These are phyloP conservation scores for Junco hyemalis DNA, from an alignment of 2,113 vertebrate species.

Conservation along the genomic window DNA sequence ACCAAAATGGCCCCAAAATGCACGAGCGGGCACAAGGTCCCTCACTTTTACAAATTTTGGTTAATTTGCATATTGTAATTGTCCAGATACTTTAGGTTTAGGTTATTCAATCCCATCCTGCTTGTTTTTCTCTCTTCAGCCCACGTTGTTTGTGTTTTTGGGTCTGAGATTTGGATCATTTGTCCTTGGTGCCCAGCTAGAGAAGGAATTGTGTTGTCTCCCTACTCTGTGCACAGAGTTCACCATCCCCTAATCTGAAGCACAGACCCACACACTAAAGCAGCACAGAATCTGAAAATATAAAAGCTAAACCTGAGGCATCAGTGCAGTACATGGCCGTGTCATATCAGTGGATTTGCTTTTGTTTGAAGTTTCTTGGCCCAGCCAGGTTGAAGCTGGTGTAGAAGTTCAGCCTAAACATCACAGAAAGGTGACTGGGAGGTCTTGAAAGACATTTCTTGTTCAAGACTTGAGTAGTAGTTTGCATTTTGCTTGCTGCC, in stretches of 20 bases:
- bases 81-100: too few relatives aligned
- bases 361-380: neutral
- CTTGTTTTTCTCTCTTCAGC: neutral
- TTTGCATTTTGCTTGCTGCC: neutral
- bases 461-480: neutral
- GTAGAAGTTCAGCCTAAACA: neutral
- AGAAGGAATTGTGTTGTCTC: neutral
- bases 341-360: neutral
- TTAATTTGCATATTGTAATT: neutral
- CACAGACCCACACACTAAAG: neutral
- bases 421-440: neutral
- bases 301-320: neutral
- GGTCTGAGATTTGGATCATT: neutral
- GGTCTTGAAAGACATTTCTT: neutral
- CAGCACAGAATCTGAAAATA: neutral
- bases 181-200: neutral
- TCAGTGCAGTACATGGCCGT: accelerated
- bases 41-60: accelerated
- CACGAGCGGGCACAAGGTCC: accelerated
- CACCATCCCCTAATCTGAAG: neutral
- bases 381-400: neutral
- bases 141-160: neutral
- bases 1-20: neutral
- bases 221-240: neutral
- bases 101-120: neutral